Evolutionary conservation across 2,113 vertebrate species (phyloP).

Genomic region (Megaceryle maxima): DNA sequence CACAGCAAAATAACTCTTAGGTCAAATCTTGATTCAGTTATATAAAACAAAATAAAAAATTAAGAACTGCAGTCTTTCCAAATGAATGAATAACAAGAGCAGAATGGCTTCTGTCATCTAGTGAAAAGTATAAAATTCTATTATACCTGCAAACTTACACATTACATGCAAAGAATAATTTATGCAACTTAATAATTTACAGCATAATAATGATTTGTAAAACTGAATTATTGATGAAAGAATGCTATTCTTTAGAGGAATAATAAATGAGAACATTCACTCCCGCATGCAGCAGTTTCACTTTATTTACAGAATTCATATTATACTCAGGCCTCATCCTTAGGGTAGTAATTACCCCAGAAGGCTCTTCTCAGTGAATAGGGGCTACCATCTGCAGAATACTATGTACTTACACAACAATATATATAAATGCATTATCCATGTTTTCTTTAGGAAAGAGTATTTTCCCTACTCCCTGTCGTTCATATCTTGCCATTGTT

Average conservation of each 20-base stretch:
- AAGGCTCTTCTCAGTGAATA: background rate
- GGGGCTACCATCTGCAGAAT: background rate
- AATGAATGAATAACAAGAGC: background rate
- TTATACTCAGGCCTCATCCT: background rate
- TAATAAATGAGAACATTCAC: background rate
- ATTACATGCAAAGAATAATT: conserved; percentile 45
- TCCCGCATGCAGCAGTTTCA: background rate
- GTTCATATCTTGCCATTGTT: background rate
- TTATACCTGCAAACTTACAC: background rate
- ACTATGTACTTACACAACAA: background rate
- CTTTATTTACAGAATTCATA: conserved; percentile 42
- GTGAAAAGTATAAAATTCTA: background rate
- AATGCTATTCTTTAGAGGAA: conserved; percentile 31
- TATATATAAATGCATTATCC: background rate
- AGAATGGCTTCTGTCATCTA: background rate
- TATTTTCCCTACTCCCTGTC: background rate
- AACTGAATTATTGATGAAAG: conserved; percentile 58
- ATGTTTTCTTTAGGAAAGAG: background rate
- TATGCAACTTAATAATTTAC: conserved; percentile 62
- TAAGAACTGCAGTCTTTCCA: background rate
- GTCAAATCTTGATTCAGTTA: conserved; percentile 1
- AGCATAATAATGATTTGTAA: conserved; percentile 53
- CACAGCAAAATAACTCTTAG: background rate
- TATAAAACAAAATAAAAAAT: conserved; percentile 1
- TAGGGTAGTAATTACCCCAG: background rate